Evolutionary conservation across 2,888 invertebrate species (phyloP), one percentile per base, ranked within the genome.

Genomic region (Lycaena phlaeas): DNA sequence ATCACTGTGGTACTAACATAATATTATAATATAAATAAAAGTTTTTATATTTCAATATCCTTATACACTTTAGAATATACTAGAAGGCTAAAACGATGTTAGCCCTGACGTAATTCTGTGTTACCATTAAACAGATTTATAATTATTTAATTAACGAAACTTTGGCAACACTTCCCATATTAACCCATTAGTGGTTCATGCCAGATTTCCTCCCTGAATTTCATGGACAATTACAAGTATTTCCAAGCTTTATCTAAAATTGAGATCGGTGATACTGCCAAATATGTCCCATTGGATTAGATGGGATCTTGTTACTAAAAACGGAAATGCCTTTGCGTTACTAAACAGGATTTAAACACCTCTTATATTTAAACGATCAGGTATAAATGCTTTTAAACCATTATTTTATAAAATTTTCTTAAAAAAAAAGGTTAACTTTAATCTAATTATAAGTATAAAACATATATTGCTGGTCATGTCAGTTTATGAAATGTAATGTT

Each of bases 231-330:
- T 50, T 49, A 50, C 50, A 50, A 46, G 50, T 50, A 48, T 51
- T 50, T 47, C 44, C 47, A 45, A 36, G 38, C 46, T 45, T 45
- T 53, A 53, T 53, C 51, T 51, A 43, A 53, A 53, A 53, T 53
- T 51, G 46, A 49, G 48, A 53, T 53, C 52, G 36, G 44, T 43
- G 44, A 44, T 46, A 49, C 45, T 51, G 51, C 51, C 50, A 48
- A 53, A 50, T 50, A 50, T 44, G 40, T 45, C 45, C 45, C 43
- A 31, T 42, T 34, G 45, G 46, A 50, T 51, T 47, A 50, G 42
- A 49, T 38, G 45, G 45, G 43, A 38, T 39, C 38, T 41, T 36
- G 34, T 12, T 36, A 26, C 36, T 43, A 15, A 15, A 15, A 15
- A 30, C 30, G 18, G 18, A 18, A n/a, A 30, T 15, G n/a, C 30